Percentiles rank a stretch among this genome's conserved stretches.
These are phyloP conservation scores for Hyposoter dolosus DNA, from an alignment of 2,888 invertebrate genomes.

Conservation along the genomic window DNA sequence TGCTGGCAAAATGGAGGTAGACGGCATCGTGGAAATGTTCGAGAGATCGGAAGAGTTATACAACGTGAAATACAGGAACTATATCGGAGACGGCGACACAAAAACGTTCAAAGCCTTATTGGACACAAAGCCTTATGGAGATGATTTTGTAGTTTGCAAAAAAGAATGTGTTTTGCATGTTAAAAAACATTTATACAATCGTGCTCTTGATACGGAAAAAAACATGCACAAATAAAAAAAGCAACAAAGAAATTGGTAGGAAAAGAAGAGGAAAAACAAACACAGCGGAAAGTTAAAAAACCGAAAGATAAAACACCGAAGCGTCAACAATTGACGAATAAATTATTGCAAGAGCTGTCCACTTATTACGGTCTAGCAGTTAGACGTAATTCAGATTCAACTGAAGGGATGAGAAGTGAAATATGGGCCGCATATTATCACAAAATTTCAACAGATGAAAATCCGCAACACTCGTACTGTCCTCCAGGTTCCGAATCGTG, in stretches of 20 bases:
- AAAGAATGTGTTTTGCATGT: slow-evolving; percentile 57
- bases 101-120: too few relatives aligned
- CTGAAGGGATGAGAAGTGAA: too few relatives aligned
- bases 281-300: slow-evolving; percentile 33
- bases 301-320: slow-evolving; percentile 16
- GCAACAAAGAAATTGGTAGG: too few relatives aligned
- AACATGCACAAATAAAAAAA: too few relatives aligned
- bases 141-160: slow-evolving; percentile 44
- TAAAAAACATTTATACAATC: slow-evolving; percentile 49
- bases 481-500: slow-evolving; percentile 15
- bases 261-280: slow-evolving; percentile 44
- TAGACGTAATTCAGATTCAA: too few relatives aligned
- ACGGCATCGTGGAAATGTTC: slow-evolving; percentile 51
- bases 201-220: too few relatives aligned
- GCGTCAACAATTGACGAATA: slow-evolving; percentile 12
- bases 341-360: slow-evolving; percentile 1
- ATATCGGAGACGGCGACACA: slow-evolving; percentile 54
- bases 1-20: too few relatives aligned
- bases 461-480: too few relatives aligned
- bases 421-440: too few relatives aligned
- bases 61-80: slow-evolving; percentile 56
- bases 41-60: slow-evolving; percentile 59
- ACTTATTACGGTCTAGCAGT: neutral
- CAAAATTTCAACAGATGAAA: too few relatives aligned
- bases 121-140: too few relatives aligned